Base-by-base conservation (phyloP, 2,113 vertebrate genomes). In the Laticauda laticaudata region DNA sequence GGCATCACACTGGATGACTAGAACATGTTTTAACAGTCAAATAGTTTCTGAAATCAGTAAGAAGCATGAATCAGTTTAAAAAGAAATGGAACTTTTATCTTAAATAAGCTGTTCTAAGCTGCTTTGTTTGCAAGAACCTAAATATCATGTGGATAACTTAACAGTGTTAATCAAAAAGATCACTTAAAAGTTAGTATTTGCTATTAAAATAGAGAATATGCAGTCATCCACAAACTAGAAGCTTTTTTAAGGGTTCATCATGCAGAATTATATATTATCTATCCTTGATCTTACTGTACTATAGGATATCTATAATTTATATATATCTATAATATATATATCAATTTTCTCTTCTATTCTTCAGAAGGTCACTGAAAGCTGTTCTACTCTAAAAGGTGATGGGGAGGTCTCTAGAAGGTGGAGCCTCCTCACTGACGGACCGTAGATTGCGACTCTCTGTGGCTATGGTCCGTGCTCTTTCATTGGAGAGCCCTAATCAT, bases 231-330 rank as follows among this genome's bases (percentile, higher is more conserved):
- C 8, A 15, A 55, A 96, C 95, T 90, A 96, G 89, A n/a, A 93
- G 93, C 87, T 92, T 96, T 57, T 93, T 92, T 93, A 75, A 94
- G 94, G 86, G 8, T 95, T 96, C 89, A 64, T 64, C 34, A 21
- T 61, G 94, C 96, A 97, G 95, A 97, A 96, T 94, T 95, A 91
- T 94, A 90, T 95, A 94, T 90, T 96, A 95, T 96, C 93, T 97
- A 94, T 95, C 97, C 96, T 97, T 97, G 96, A 61, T 90, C 95
- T 93, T 96, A 81, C 92, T 93, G 90, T 93, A 93, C 92, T 56
- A 56, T 56, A 56, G 18, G 94, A 93, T 95, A 93, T 92, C 90
- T 92, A 81, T 20, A 93, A 91, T n/a, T n/a, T n/a, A n/a, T n/a
- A n/a, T n/a, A n/a, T n/a, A n/a, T n/a, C n/a, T n/a, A n/a, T n/a